Evolutionary conservation across 2,888 invertebrate genomes (phyloP), one percentile per base, ranked within the genome.

Genomic region (Diplolepis rosae): DNA sequence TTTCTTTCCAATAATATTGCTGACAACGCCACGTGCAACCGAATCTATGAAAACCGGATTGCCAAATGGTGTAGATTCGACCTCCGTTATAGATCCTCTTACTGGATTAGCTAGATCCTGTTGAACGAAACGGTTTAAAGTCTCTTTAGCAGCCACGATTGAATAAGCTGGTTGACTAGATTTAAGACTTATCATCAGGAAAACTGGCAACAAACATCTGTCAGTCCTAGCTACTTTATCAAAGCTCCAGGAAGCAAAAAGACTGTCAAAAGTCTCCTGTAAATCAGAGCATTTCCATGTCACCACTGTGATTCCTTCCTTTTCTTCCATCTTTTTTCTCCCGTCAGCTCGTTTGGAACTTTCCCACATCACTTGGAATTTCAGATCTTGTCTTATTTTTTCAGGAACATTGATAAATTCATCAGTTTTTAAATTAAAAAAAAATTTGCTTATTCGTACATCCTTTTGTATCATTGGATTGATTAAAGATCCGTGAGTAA

Each of bases 211-310:
- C 70, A 91, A 83, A 0, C 89, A 87, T 74, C 90, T 90, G 68
- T 90, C 90, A 3, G 89, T 85, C 66, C 88, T 87, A 45, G 88
- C 88, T 78, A 89, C 89, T 65, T 89, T 88, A 71, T 90, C 89
- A 22, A 92, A 90, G 6, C 89, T 90, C 92, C 92, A 92, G 80
- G 90, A 90, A 83, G 88, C 89, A 27, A 91, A 85, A 61, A 91
- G 88, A 70, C 89, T 89, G 72, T 90, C 88, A 48, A 91, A 90
- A 65, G 91, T 90, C 0, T 90, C 73, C 66, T 89, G 89, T 68
- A 92, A 83, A 48, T 91, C 85, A 0, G 91, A 89, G 75, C 92
- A 92, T 77, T 90, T 90, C 92, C 92, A 92, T 1, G 90, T 87
- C 80, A 90, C 90, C 56, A 89, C 89, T 78, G 90, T 89, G 88